Base-by-base conservation (phyloP, 2,888 invertebrate species). In the Eupeodes luniger region DNA sequence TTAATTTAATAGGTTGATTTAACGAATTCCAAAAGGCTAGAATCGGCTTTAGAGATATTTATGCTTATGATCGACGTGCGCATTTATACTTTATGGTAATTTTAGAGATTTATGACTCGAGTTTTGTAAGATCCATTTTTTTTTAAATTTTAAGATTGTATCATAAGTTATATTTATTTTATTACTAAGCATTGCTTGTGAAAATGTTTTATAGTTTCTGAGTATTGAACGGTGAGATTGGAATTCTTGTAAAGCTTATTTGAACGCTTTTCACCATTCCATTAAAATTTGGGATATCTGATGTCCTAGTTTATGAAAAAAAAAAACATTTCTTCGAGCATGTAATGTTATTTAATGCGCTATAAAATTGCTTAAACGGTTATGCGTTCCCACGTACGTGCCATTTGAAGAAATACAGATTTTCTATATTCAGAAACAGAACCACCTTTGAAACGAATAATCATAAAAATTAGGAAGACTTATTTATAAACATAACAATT, bases 1-100 rank as follows among this genome's bases (percentile, higher is more conserved):
- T 76, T 53, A 36, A 14, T 82, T 82, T 85, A 72, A 82, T 78
- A 59, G 85, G 12, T 62, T 61, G 40, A 47, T 47, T 67, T 66
- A 59, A 14, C 49, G 47, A 64, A 34, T 57, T 44, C 67, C 27
- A 27, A 44, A 34, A n/a, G 61, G 53, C 14, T 1, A 55, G 53
- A 47, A 72, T 19, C 12, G 59, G 59, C n/a, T 47, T 66, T 53
- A 19, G 62, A 75, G 75, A 75, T 57, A 69, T 40, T 79, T 79
- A 72, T 75, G n/a, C 10, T 10, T 40, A 44, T 44, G 70, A 64
- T 62, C 34, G 36, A 62, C 16, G 19, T 70, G 69, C 47, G 44
- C 27, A 11, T 14, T n/a, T 27, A 64, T 69, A 53, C 53, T 76
- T 82, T 64, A 77, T 62, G 55, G 51, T 36, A 61, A 81, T 62